phyloP scores from a whole-genome alignment of 2,797 vertebrate genomes.

The Aldrovandia affinis region DNA sequence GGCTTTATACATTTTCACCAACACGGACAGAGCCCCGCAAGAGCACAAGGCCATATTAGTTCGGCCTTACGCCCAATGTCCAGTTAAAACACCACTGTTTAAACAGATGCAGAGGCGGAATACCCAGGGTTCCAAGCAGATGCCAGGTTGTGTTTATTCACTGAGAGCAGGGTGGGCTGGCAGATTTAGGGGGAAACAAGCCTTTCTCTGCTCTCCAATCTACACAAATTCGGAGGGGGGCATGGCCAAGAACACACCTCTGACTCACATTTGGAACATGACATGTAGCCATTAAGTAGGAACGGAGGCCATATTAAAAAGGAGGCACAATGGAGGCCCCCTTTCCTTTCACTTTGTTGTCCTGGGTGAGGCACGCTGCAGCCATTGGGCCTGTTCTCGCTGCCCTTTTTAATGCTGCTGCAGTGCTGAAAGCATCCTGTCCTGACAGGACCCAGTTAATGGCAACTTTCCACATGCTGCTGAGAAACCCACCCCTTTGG shows the following conservation, averaged over 20 bases:
- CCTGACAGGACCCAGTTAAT: slow-evolving; percentile 18
- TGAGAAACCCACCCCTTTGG: background rate
- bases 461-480: slow-evolving; percentile 7
- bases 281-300: background rate
- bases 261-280: background rate
- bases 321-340: background rate
- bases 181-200: background rate
- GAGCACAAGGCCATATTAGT: background rate
- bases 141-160: slow-evolving; percentile 24
- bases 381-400: background rate
- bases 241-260: background rate
- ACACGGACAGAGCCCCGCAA: background rate
- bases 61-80: background rate
- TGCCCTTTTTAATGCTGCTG: background rate
- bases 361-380: background rate
- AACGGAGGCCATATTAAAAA: background rate
- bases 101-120: slow-evolving; percentile 8
- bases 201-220: background rate
- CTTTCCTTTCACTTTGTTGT: background rate
- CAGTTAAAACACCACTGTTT: background rate
- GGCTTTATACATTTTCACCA: background rate
- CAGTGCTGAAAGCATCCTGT: background rate
- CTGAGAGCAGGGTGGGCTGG: background rate
- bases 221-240: background rate
- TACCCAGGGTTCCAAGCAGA: background rate